These are phyloP conservation scores for Drosophila aldrichi DNA, from an alignment of 2,888 invertebrate species.

Conservation along the genomic window DNA sequence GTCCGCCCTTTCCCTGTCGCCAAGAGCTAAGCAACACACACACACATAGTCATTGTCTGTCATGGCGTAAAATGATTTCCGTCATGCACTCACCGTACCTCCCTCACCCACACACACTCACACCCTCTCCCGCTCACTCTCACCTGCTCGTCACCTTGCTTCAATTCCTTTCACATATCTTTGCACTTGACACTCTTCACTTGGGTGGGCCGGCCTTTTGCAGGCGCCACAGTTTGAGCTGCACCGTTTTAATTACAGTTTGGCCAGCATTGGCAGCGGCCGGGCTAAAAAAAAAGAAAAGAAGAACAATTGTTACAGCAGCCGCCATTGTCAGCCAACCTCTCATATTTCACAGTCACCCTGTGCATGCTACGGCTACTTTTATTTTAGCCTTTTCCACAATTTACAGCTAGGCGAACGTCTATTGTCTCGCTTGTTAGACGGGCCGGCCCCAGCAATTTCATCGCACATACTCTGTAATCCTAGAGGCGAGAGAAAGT, in stretches of 20 bases:
- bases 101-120: neutral
- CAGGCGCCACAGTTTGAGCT: constrained; percentile 57
- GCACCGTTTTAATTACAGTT: constrained; percentile 76
- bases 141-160: constrained; percentile 27
- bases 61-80: constrained; percentile 78
- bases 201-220: constrained; percentile 56
- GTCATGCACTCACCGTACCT: constrained; percentile 36
- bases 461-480: constrained; percentile 34
- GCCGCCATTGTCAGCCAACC: constrained; percentile 19
- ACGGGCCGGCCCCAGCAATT: constrained; percentile 42
- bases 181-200: constrained; percentile 75
- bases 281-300: constrained; percentile 21
- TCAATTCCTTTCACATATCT: constrained; percentile 63
- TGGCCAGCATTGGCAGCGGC: constrained; percentile 24
- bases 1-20: constrained; percentile 36
- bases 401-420: constrained; percentile 65
- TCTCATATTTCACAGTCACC: constrained; percentile 26
- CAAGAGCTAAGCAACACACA: neutral
- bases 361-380: constrained; percentile 43
- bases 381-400: constrained; percentile 58
- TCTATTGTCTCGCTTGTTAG: constrained; percentile 76
- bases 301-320: constrained; percentile 37
- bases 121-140: neutral
- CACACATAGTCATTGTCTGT: constrained; percentile 65
- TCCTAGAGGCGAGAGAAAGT: neutral